A percentile compares a stretch with the other conserved stretches of the same genome.
phyloP scores from a whole-genome alignment of 2,888 invertebrate genomes.

The Leptinotarsa haldemani region DNA sequence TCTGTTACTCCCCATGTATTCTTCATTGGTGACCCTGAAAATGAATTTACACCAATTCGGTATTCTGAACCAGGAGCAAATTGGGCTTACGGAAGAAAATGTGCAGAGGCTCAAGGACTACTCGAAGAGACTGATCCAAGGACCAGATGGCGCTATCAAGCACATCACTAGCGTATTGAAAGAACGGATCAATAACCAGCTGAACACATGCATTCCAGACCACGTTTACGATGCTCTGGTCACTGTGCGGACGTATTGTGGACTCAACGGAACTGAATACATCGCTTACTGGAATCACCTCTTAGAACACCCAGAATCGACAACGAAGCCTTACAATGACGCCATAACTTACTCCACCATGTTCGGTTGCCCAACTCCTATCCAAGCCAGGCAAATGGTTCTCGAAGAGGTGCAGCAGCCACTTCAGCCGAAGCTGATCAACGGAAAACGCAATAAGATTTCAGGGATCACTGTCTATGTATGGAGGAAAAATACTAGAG shows the following conservation, averaged over 20 bases:
- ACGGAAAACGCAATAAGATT: constrained; percentile 20
- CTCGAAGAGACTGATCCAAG: neutral
- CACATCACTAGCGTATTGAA: constrained; percentile 1
- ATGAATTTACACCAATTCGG: constrained; percentile 8
- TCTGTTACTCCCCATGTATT: neutral
- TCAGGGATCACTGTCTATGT: constrained; percentile 16
- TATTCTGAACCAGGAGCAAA: neutral
- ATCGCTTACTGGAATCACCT: neutral
- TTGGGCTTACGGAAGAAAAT: neutral
- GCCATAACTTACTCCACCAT: constrained; percentile 18
- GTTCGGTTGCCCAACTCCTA: constrained; percentile 24
- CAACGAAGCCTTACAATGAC: neutral
- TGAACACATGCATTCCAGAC: neutral
- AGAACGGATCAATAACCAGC: neutral
- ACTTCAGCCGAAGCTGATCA: constrained; percentile 6
- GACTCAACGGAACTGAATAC: constrained; percentile 4
- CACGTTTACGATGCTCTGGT: neutral
- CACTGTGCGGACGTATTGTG: constrained; percentile 2
- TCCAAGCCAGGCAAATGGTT: constrained; percentile 15
- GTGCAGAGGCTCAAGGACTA: constrained; percentile 1
- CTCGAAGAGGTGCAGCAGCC: constrained; percentile 14
- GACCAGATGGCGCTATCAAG: constrained; percentile 6
- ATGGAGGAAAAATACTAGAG: constrained; percentile 15
- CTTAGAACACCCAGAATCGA: constrained; percentile 2
- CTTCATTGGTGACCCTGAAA: constrained; percentile 1